These are phyloP conservation scores for Argynnis bischoffii DNA, from an alignment of 2,888 invertebrate genomes.

Conservation along the genomic window DNA sequence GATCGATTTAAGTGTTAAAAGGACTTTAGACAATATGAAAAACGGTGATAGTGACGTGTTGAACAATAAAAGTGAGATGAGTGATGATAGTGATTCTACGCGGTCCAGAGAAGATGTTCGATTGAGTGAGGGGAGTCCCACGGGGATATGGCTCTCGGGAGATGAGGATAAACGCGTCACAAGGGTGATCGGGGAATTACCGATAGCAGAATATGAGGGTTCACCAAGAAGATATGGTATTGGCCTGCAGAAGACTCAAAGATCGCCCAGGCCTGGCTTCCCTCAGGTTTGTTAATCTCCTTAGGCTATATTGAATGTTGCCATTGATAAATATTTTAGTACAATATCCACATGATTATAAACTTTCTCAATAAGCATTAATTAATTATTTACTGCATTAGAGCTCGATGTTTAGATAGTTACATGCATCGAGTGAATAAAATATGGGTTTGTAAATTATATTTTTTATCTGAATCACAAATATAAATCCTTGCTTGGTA, in stretches of 20 bases:
- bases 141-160: conserved; percentile 64
- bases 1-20: conserved; percentile 75
- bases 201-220: conserved; percentile 96
- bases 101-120: conserved; percentile 64
- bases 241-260: conserved; percentile 86
- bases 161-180: conserved; percentile 79
- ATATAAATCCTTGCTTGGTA: too few species aligned
- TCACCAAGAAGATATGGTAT: conserved; percentile 94
- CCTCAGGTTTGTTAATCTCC: conserved; percentile 82
- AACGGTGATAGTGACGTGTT: conserved; percentile 77
- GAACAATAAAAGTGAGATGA: conserved; percentile 75
- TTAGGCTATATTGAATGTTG: too few species aligned
- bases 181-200: conserved; percentile 90
- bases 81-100: conserved; percentile 66
- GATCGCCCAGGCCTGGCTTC: conserved; percentile 93
- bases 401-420: too few species aligned
- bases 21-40: conserved; percentile 79
- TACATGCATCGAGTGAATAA: too few species aligned
- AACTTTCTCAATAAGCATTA: too few species aligned
- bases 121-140: conserved; percentile 63
- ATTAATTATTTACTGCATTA: too few species aligned
- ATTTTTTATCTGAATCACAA: too few species aligned
- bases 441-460: too few species aligned
- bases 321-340: neutral
- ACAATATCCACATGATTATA: neutral